phyloP scores from a whole-genome alignment of 2,113 vertebrate genomes.

The Pristiophorus japonicus region DNA sequence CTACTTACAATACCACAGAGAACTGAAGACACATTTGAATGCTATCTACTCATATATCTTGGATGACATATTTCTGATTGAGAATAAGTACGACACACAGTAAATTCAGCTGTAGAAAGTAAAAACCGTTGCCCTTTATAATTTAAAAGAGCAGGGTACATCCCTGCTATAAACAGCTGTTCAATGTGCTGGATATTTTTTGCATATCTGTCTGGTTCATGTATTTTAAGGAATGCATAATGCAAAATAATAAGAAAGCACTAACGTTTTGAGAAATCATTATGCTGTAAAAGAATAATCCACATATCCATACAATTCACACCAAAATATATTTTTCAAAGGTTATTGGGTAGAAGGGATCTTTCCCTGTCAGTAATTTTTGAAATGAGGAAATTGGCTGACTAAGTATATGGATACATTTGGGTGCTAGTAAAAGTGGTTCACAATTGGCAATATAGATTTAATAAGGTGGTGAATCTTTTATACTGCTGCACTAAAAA shows the following conservation, averaged over 20 bases:
- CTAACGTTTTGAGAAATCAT: not conserved
- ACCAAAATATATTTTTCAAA: not conserved
- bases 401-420: not conserved
- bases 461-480: slow-evolving; percentile 18
- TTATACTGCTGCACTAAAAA: not conserved
- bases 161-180: not conserved
- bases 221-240: not conserved
- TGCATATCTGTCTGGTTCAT: not conserved
- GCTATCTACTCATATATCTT: not conserved
- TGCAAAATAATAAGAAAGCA: not conserved
- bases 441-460: not conserved
- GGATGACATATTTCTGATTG: slow-evolving; percentile 27
- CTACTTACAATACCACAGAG: slow-evolving; percentile 47
- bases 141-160: not conserved
- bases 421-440: not conserved
- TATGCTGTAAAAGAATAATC: not conserved
- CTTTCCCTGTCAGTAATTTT: not conserved
- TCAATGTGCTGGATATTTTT: not conserved
- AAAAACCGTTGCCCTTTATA: not conserved
- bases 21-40: slow-evolving; percentile 43
- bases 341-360: not conserved
- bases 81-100: not conserved
- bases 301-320: not conserved
- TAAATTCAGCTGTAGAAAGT: not conserved
- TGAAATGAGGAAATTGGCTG: not conserved